phyloP scores from a whole-genome alignment of 2,113 vertebrate genomes.

The Chloropsis hardwickii region DNA sequence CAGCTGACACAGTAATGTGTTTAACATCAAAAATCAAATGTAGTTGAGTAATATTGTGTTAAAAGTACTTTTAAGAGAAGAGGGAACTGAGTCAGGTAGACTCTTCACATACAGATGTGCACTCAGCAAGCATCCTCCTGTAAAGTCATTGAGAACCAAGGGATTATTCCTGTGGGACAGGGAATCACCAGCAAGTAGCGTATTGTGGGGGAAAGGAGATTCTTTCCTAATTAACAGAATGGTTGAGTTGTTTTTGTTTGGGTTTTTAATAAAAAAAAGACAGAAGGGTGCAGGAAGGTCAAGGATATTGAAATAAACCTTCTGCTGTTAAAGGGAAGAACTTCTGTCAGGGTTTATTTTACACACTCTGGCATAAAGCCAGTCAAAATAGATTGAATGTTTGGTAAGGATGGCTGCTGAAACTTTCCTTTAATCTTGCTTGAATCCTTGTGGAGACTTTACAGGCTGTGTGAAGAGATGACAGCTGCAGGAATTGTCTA shows the following conservation, averaged over 20 bases:
- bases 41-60: neutral
- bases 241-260: neutral
- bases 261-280: neutral
- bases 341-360: neutral
- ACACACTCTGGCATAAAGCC: neutral
- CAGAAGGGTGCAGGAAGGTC: neutral
- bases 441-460: neutral
- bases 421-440: neutral
- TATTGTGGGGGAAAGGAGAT: neutral
- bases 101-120: neutral
- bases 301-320: neutral
- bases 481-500: neutral
- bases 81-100: neutral
- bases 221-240: neutral
- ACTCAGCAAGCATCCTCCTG: neutral
- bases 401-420: neutral
- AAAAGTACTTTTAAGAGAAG: neutral
- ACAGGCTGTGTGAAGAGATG: neutral
- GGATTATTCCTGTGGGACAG: neutral
- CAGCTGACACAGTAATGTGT: neutral
- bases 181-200: neutral
- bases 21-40: neutral
- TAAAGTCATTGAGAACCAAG: neutral
- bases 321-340: neutral
- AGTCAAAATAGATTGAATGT: neutral